Conservation (phyloP, 2,113 vertebrate species). For the Callithrix jacchus region DNA sequence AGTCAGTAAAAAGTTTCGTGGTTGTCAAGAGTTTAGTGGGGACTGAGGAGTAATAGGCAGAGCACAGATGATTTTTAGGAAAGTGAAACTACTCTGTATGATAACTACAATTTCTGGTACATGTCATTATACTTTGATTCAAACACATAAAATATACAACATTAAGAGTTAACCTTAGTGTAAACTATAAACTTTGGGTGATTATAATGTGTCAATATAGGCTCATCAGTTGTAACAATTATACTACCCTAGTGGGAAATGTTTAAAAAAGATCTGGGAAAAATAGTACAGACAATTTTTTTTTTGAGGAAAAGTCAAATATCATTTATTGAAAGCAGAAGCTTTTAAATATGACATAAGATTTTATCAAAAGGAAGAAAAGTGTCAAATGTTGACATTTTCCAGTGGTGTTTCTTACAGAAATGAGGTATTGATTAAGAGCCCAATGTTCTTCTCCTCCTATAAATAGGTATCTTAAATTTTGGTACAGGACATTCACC, state of each 20-base stretch:
- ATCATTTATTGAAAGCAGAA: not conserved
- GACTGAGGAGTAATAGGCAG: not conserved
- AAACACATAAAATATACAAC: not conserved
- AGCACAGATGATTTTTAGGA: not conserved
- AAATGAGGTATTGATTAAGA: not conserved
- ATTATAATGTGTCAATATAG: not conserved
- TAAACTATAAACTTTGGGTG: not conserved
- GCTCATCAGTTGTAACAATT: not conserved
- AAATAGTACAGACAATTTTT: not conserved
- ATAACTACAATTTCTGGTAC: not conserved
- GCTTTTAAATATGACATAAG: not conserved
- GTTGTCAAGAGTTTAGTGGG: not conserved
- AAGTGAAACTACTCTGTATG: not conserved
- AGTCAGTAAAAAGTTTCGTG: not conserved
- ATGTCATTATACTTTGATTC: not conserved
- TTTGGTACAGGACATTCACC: not conserved
- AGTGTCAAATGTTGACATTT: not conserved
- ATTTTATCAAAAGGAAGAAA: not conserved
- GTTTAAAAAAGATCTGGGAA: not conserved
- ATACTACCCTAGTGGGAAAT: not conserved
- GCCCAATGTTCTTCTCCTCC: not conserved
- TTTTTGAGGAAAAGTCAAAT: not conserved
- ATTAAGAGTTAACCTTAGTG: not conserved
- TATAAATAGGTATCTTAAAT: not conserved
- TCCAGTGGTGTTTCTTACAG: not conserved